Base-by-base conservation (phyloP, 2,797 vertebrate species). In the Poeciliopsis presidionis region DNA sequence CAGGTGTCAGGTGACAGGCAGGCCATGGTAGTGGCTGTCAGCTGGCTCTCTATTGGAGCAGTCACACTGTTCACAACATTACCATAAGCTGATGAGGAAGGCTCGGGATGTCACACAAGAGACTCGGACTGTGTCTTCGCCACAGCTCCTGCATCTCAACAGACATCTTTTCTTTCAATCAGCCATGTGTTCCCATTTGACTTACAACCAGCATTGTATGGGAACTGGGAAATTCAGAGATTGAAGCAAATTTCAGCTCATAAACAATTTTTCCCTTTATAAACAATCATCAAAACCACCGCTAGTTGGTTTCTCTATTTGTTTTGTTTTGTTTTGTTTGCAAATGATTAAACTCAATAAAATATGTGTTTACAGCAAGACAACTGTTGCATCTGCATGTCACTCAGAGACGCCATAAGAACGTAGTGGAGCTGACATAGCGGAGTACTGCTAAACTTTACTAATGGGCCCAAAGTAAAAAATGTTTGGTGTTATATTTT, bases 1-100 rank as follows among this genome's bases (percentile, higher is more conserved):
- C 95, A 95, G 94, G 92, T 95, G 94, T 95, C 96, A 96, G 92
- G 94, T 95, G 95, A 96, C 95, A 81, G 92, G 90, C 92, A 90
- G 93, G 93, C 94, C 89, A 79, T 95, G 94, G 94, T 92, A 89
- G 90, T 94, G 90, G 91, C 92, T 94, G 95, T 96, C 95, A 96
- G 94, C 94, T 95, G 95, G 94, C 91, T 88, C 87, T 94, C 93
- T 92, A 82, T 94, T 91, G 90, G 90, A 90, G 85, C 91, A 92
- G 93, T 93, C 91, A 91, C 93, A 93, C 88, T 87, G 88, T 86
- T 94, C 89, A 85, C 84, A 87, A 86, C 90, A 94, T 94, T 95
- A 94, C 90, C 93, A 95, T 94, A 94, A 92, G 91, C 92, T 91
- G 91, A 93, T 93, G 93, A 94, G 92, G 86, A 91, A 74, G 86